These are phyloP conservation scores for Tillus elongatus DNA, from an alignment of 2,888 invertebrate genomes.

Conservation along the genomic window DNA sequence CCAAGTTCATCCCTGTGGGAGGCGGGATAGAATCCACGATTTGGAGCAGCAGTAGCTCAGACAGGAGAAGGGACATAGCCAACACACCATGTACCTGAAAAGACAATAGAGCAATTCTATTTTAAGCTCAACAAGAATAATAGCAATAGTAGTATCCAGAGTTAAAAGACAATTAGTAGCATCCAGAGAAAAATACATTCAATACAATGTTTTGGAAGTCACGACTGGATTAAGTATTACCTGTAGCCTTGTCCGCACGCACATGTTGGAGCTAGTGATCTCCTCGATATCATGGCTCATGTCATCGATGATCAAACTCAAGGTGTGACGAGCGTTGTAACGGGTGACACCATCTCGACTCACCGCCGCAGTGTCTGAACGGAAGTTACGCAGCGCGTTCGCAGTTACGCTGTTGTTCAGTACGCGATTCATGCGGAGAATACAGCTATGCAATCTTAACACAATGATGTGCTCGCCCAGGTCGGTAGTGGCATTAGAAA, in stretches of 20 bases:
- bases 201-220: too few species aligned
- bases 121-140: too few species aligned
- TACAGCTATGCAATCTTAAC: conserved; percentile 32
- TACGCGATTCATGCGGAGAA: conserved; percentile 32
- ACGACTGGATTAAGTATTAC: too few species aligned
- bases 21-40: conserved; percentile 42
- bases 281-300: conserved; percentile 44
- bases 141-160: too few species aligned
- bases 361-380: conserved; percentile 25
- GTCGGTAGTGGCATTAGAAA: too few species aligned
- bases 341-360: conserved; percentile 35
- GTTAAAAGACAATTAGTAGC: too few species aligned
- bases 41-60: conserved; percentile 43
- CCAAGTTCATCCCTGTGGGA: conserved; percentile 33
- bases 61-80: conserved; percentile 43
- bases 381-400: conserved; percentile 10
- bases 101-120: conserved; percentile 10
- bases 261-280: too few species aligned
- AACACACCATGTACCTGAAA: conserved; percentile 35
- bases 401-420: conserved; percentile 27
- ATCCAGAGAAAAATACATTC: too few species aligned
- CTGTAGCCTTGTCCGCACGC: too few species aligned
- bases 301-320: conserved; percentile 43
- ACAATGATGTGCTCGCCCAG: conserved; percentile 34
- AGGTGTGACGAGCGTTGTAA: conserved; percentile 37